These are phyloP conservation scores for Neodon shergylaensis DNA, from an alignment of 2,113 vertebrate genomes.

Conservation along the genomic window DNA sequence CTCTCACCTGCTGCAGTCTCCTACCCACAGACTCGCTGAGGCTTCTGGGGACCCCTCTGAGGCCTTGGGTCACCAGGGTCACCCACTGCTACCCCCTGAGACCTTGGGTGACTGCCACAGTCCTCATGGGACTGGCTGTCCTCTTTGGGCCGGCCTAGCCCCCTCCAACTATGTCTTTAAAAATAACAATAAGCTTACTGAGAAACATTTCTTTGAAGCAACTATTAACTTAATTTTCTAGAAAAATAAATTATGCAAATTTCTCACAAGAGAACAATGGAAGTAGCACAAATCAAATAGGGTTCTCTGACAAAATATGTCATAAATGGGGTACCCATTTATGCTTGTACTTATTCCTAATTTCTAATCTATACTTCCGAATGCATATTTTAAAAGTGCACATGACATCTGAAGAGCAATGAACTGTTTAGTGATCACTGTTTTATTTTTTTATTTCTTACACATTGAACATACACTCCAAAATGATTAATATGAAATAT, in stretches of 20 bases:
- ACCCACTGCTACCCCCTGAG: no score
- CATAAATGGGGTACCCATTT: background rate
- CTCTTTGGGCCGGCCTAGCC: no score
- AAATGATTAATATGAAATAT: slow-evolving; percentile 23
- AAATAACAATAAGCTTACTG: background rate
- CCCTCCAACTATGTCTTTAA: no score
- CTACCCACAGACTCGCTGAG: no score
- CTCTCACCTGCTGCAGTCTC: no score
- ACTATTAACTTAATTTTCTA: background rate
- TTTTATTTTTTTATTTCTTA: background rate
- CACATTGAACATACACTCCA: background rate
- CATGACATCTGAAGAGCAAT: background rate
- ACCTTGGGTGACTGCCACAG: no score
- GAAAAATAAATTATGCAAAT: background rate
- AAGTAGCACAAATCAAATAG: background rate
- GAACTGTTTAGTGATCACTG: background rate
- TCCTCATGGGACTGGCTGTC: no score
- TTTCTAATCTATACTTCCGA: background rate
- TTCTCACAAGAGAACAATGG: background rate
- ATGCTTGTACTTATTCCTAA: background rate
- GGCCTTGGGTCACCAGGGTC: no score
- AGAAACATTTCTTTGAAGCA: background rate
- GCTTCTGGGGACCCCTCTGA: no score
- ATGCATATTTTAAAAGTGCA: background rate
- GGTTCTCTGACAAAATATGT: background rate